These are phyloP conservation scores for Propithecus deckenii DNA, from an alignment of 2,797 vertebrate species.

Conservation along the genomic window DNA sequence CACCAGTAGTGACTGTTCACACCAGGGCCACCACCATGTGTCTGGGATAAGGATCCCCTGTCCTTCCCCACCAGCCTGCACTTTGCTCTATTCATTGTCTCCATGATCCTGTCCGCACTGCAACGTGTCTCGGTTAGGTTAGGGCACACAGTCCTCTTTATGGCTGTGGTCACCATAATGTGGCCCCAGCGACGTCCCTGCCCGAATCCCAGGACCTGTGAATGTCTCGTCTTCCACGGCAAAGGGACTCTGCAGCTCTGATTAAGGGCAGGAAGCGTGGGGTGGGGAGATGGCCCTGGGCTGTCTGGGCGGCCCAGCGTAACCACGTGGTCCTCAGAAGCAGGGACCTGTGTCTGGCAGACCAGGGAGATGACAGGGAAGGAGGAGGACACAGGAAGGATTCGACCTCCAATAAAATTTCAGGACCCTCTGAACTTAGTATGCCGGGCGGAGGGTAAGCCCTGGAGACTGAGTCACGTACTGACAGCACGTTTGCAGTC, in stretches of 20 bases:
- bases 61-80: not conserved
- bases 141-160: not conserved
- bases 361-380: rapidly evolving
- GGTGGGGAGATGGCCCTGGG: not conserved
- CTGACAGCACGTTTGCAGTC: too few species aligned
- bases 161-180: rapidly evolving
- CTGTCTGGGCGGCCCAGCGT: too few species aligned
- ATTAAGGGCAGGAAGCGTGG: not conserved
- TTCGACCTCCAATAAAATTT: not conserved
- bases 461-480: not conserved
- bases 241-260: not conserved
- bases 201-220: not conserved
- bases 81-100: not conserved
- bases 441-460: not conserved
- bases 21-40: not conserved
- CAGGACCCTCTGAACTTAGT: not conserved
- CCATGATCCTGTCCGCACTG: not conserved
- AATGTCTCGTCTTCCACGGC: rapidly evolving
- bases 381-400: too few species aligned
- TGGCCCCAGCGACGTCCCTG: not conserved
- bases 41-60: not conserved
- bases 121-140: not conserved
- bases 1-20: rapidly evolving
- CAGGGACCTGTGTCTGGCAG: not conserved
- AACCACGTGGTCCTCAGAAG: not conserved